Conservation (phyloP, 2,888 invertebrate genomes). For the Tetragonula carbonaria region DNA sequence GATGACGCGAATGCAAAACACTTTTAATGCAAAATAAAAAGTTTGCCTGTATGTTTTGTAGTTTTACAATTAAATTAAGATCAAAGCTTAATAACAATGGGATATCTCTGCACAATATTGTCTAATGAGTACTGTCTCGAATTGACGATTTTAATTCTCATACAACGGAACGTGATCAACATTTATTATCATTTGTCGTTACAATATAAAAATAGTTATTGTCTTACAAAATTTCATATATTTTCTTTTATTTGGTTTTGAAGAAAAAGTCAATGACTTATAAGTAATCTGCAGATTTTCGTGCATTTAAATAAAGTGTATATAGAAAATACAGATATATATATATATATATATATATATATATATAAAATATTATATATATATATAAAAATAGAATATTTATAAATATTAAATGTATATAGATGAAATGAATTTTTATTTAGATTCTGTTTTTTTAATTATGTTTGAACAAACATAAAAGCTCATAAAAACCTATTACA, state of each 20-base stretch:
- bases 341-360: too few relatives aligned
- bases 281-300: background rate
- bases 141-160: slow-evolving; percentile 13
- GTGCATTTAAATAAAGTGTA: background rate
- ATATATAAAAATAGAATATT: too few relatives aligned
- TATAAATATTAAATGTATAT: too few relatives aligned
- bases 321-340: too few relatives aligned
- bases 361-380: too few relatives aligned
- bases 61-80: background rate
- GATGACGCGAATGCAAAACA: background rate
- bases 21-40: background rate
- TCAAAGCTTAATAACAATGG: background rate
- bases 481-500: too few relatives aligned
- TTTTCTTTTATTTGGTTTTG: background rate
- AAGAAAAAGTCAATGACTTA: background rate
- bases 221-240: background rate
- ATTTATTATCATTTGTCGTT: slow-evolving; percentile 1
- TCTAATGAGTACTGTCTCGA: slow-evolving; percentile 31
- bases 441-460: too few relatives aligned
- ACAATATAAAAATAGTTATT: background rate
- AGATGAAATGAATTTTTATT: too few relatives aligned
- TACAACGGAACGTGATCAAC: slow-evolving; percentile 33
- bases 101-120: slow-evolving; percentile 27
- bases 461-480: too few relatives aligned
- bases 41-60: background rate